These are phyloP conservation scores for Daktulosphaira vitifoliae DNA, from an alignment of 1,140 invertebrate species.

Conservation along the genomic window DNA sequence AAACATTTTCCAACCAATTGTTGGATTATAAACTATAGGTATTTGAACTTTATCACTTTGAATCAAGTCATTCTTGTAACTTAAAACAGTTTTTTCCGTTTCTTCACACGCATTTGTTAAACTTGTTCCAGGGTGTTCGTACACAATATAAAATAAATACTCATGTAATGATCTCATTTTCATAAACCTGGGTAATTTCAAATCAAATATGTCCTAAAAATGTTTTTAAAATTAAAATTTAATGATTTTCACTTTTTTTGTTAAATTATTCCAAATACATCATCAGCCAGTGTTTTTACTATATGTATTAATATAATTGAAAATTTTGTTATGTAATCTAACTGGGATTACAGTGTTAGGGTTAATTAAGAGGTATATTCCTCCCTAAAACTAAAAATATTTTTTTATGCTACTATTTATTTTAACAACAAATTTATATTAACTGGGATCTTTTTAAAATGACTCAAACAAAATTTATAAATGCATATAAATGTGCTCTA, in stretches of 20 bases:
- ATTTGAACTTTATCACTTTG: conserved; percentile 45
- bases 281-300: too few relatives aligned
- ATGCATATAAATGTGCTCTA: too few relatives aligned
- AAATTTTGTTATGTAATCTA: too few relatives aligned
- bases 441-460: too few relatives aligned
- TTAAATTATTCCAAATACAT: too few relatives aligned
- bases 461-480: too few relatives aligned
- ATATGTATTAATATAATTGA: too few relatives aligned
- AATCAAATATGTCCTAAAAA: conserved; percentile 34
- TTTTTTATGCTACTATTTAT: too few relatives aligned
- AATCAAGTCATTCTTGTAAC: conserved; percentile 22
- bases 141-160: conserved; percentile 59
- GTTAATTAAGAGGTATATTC: too few relatives aligned
- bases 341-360: too few relatives aligned
- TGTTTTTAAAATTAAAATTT: conserved; percentile 15
- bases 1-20: conserved; percentile 64
- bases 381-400: too few relatives aligned
- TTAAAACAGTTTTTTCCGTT: conserved; percentile 36
- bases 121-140: conserved; percentile 48
- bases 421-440: too few relatives aligned
- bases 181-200: conserved; percentile 57
- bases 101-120: conserved; percentile 44
- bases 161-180: conserved; percentile 58
- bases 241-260: conserved; percentile 36
- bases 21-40: conserved; percentile 46